Base-by-base conservation (phyloP, 2,888 invertebrate genomes). In the Drosophila limbata region DNA sequence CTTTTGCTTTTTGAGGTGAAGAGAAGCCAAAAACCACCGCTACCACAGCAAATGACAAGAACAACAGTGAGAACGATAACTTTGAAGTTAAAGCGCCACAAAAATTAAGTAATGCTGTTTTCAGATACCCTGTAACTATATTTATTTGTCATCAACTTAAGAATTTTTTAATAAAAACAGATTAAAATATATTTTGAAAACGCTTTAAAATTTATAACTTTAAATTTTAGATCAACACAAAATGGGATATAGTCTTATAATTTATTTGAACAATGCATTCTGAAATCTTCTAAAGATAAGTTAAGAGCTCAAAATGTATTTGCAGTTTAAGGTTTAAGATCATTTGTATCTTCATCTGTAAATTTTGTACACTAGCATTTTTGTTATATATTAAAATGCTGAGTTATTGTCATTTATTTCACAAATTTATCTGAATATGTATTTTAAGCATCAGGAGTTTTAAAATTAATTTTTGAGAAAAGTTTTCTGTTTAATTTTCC, bases 21-120 rank as follows among this genome's bases (percentile, higher is more conserved):
- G 50, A 63, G 75, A 79, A 74, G 57, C 57, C 63, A 56, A 51
- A 51, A 47, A 55, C 55, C 44, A 63, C 39, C 66, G 59, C 79
- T 72, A 70, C 72, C 76, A 70, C 68, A 72, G 11, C 47, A 55
- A 62, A 65, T 62, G 64, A 62, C 65, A 60, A 63, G 31, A 48
- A 50, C 25, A 55, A 42, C 40, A 33, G 17, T 40, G 40, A 57
- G 28, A 45, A 47, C 53, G 53, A 42, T 33, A 64, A 55, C 39
- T 64, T 64, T 73, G 40, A 53, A 39, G 44, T 56, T 44, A 40
- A 57, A 57, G 64, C 79, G 50, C 33, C 57, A 55, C 37, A 44
- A 50, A 47, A 44, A 56, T 79, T 51, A 39, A 48, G 61, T 59
- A 57, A 62, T 21, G 47, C 33, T 59, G 13, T 15, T 28, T 51